Base-by-base conservation (phyloP, 2,888 invertebrate genomes). In the Amblyteles armatorius region DNA sequence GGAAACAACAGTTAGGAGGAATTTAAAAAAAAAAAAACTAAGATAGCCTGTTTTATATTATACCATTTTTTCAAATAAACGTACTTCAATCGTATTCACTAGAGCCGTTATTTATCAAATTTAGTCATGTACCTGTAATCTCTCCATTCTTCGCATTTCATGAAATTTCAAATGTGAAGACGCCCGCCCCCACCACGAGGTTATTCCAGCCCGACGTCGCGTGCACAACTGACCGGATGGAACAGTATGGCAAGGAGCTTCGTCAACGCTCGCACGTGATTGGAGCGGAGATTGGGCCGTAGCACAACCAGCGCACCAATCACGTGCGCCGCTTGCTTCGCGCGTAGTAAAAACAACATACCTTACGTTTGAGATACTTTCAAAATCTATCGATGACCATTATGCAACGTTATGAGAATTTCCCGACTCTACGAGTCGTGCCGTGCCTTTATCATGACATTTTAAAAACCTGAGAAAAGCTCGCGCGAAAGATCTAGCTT, bases 31-130 rank as follows among this genome's bases (percentile, higher is more conserved):
- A 60, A 77, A 72, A 52, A 50, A 63, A 60, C 29, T 44, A 63
- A 68, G 67, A 79, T 67, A 67, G 79, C 50, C 52, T 44, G 57
- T 85, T 85, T 85, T 82, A 72, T 79, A 79, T 79, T 77, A 71
- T 85, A 82, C 57, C 68, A 40, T 68, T 82, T 85, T 85, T 79
- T 57, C 65, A 76, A 85, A 82, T 82, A 82, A 85, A 82, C 71
- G 52, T 72, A 72, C 76, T 84, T 65, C 72, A 57, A 29, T 80
- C 65, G 33, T 50, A 60, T 50, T 36, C 26, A 63, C 19, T 48
- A 11, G 22, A 50, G 19, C 60, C 26, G 16, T 36, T 16, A 22
- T 11, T 40, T 40, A 16, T 22, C n/a, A 5, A 50, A 29, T 13
- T 11, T n/a, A 50, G n/a, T 50, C 48, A 52, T 36, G 22, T 26